Evolutionary conservation across 1,140 invertebrate species (phyloP).

Genomic region (Nephila pilipes): DNA sequence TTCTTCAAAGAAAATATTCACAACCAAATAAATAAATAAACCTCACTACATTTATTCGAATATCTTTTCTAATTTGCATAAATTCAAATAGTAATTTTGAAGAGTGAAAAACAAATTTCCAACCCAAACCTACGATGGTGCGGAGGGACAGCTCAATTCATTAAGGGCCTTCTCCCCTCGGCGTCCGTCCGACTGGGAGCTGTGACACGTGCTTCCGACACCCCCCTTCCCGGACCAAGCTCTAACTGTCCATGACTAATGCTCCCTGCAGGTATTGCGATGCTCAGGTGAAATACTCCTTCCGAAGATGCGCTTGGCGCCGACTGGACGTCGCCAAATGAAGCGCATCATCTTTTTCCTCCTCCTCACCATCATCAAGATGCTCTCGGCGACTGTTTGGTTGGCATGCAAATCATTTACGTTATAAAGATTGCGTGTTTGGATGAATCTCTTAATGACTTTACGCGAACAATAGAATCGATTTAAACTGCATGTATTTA

Average conservation of each 20-base stretch:
- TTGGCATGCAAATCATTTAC: not conserved
- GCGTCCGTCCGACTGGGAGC: conserved; percentile 26
- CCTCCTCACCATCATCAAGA: not conserved
- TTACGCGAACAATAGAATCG: not conserved
- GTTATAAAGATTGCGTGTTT: not conserved
- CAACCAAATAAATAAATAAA: too few relatives aligned
- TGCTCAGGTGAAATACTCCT: conserved; percentile 3
- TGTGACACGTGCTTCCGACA: conserved; percentile 34
- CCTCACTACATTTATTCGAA: too few relatives aligned
- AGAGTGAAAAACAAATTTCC: too few relatives aligned
- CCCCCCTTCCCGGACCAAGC: not conserved
- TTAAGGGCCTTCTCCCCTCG: not conserved
- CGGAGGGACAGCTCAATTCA: conserved; percentile 3
- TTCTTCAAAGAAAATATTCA: too few relatives aligned
- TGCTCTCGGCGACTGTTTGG: conserved; percentile 5
- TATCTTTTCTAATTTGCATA: too few relatives aligned
- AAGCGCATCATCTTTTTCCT: conserved; percentile 22
- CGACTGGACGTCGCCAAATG: conserved; percentile 42
- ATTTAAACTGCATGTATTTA: not conserved
- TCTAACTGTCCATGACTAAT: conserved; percentile 46
- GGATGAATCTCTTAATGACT: not conserved
- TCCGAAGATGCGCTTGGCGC: conserved; percentile 31
- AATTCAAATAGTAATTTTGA: too few relatives aligned
- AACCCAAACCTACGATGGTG: not conserved
- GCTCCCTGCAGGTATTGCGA: conserved; percentile 30